Evolutionary conservation across 1,140 invertebrate genomes (phyloP), one percentile per base, ranked within the genome.

Genomic region (Drosophila nigromelanica): DNA sequence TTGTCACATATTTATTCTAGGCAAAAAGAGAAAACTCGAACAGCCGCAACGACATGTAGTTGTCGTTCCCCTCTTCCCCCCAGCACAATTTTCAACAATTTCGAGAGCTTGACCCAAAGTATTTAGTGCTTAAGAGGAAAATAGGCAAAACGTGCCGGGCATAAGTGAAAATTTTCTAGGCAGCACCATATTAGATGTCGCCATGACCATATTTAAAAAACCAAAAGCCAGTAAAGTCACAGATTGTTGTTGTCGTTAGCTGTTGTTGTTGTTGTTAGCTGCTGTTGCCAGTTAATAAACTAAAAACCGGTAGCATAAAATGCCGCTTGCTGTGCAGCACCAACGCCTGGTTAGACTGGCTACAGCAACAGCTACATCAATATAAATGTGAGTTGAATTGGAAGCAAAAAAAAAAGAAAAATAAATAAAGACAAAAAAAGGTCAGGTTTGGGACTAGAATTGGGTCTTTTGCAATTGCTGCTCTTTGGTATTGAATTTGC

Each of bases 81-180:
- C 42, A 47, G 18, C 40, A 60, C 66, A 68, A 58, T 75, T 66
- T 69, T 54, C 62, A 76, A 66, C 69, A 64, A 68, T 59, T 73
- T 77, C 60, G 70, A 64, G 59, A 67, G 73, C 45, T 76, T 78
- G 76, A 72, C 62, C 82, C 76, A 73, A 89, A 82, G 58, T 39
- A 70, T 66, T 78, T 66, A 78, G 60, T 39, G 72, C 75, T 78
- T 78, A 78, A 71, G 40, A 45, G 72, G 79, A 89, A 87, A 87
- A 87, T 89, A 68, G 83, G 78, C 69, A 59, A 79, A 76, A 89
- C 82, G 82, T 87, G 82, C 72, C 64, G 30, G 45, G 82, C 79
- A 87, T 87, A 82, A 89, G 79, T 89, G 82, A 87, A 89, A 87
- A 76, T 82, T 76, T 87, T 87, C 47, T 79, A 69, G 71, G 43